A percentile compares a stretch with the other conserved stretches of the same genome.
phyloP scores from a whole-genome alignment of 2,888 invertebrate genomes.

The Platerodrilus igneus region DNA sequence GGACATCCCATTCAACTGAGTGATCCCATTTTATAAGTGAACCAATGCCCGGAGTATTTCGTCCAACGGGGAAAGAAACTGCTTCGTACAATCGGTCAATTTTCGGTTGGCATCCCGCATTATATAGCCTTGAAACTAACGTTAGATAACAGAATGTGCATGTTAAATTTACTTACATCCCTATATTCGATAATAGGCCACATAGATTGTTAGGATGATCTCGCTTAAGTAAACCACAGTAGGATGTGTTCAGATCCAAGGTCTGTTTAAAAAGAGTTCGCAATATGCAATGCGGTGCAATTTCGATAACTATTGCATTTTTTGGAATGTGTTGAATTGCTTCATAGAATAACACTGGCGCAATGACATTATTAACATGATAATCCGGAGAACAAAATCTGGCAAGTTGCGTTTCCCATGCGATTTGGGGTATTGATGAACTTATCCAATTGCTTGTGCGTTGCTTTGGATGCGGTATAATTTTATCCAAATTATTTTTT shows the following conservation, averaged over 20 bases:
- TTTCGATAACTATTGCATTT: conserved; percentile 78
- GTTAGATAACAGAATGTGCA: background rate
- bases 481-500: conserved; percentile 68
- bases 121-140: conserved; percentile 56
- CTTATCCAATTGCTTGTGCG: conserved; percentile 85
- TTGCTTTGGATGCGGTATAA: conserved; percentile 74
- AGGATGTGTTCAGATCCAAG: conserved; percentile 64
- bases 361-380: conserved; percentile 92
- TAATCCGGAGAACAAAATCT: conserved; percentile 84
- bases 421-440: conserved; percentile 82
- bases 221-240: conserved; percentile 81
- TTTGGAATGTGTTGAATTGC: conserved; percentile 74
- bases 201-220: conserved; percentile 69
- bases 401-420: conserved; percentile 75
- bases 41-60: conserved; percentile 86
- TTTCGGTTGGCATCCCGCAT: conserved; percentile 73
- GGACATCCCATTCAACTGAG: conserved; percentile 78
- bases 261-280: conserved; percentile 90
- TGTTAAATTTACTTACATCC: conserved; percentile 56
- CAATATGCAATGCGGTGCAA: conserved; percentile 93
- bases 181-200: conserved; percentile 74
- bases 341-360: no score
- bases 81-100: conserved; percentile 69
- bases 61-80: conserved; percentile 78
- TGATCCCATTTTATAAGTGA: conserved; percentile 92